Conservation (phyloP, 2,888 invertebrate species). For the Lochmaea crataegi region DNA sequence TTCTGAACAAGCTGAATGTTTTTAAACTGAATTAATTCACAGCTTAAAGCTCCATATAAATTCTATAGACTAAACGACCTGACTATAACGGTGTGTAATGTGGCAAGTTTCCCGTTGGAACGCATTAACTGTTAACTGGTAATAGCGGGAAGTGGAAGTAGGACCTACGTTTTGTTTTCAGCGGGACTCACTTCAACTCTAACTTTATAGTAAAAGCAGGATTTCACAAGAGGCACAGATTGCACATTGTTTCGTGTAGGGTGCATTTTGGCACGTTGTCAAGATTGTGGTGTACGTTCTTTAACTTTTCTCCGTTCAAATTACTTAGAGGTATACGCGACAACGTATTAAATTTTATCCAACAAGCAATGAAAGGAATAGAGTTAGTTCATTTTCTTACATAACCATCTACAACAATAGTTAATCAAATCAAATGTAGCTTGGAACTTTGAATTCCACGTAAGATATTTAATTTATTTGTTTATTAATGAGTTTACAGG, state of each 20-base stretch:
- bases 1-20: no score
- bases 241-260: conserved; percentile 11
- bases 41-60: background rate
- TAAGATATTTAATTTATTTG: no score
- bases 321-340: background rate
- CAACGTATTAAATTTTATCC: background rate
- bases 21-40: no score
- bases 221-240: conserved; percentile 13
- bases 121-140: conserved; percentile 47
- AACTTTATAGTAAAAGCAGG: conserved; percentile 5
- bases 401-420: no score
- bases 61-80: background rate
- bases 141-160: conserved; percentile 21
- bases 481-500: no score
- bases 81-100: conserved; percentile 44
- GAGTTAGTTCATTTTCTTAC: no score
- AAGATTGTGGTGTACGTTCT: background rate
- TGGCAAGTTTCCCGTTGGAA: conserved; percentile 45
- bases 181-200: background rate
- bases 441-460: no score
- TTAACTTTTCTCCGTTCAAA: no score
- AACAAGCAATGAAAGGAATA: no score
- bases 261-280: conserved; percentile 17
- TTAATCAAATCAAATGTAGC: no score
- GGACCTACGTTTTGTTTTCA: conserved; percentile 1